Percentiles rank a stretch among this genome's conserved stretches.
Evolutionary conservation across 1,140 invertebrate genomes (phyloP).

Genomic region (Zaprionus gabonicus): DNA sequence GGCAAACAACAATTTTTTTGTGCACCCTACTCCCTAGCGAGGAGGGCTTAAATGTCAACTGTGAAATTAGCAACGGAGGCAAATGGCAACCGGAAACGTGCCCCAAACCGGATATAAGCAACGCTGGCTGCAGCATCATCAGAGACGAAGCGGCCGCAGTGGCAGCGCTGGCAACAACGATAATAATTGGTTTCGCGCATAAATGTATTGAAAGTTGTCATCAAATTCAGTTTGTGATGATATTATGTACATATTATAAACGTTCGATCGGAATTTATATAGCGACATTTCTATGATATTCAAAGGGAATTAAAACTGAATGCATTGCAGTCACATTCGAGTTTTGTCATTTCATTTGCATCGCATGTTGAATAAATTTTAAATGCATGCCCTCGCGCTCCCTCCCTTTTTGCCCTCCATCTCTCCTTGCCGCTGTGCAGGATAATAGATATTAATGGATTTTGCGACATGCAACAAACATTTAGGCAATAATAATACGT

Average conservation of each 20-base stretch:
- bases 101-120: conserved; percentile 75
- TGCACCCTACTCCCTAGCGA: conserved; percentile 18
- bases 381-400: conserved; percentile 17
- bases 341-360: conserved; percentile 63
- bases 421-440: neutral
- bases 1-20: conserved; percentile 40
- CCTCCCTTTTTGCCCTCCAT: neutral
- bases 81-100: conserved; percentile 80
- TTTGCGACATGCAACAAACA: conserved; percentile 50
- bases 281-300: conserved; percentile 37
- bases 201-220: conserved; percentile 38
- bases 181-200: conserved; percentile 25
- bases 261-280: neutral
- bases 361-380: conserved; percentile 44
- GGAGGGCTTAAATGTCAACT: conserved; percentile 54
- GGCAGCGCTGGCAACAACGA: conserved; percentile 24
- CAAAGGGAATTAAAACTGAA: conserved; percentile 68
- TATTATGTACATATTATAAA: conserved; percentile 6
- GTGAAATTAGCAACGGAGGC: conserved; percentile 64
- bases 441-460: conserved; percentile 80
- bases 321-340: conserved; percentile 53
- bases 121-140: conserved; percentile 50
- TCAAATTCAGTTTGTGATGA: conserved; percentile 34
- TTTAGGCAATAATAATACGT: conserved; percentile 43
- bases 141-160: neutral